Base-by-base conservation (phyloP, 2,888 invertebrate species). In the Erebia aethiops region DNA sequence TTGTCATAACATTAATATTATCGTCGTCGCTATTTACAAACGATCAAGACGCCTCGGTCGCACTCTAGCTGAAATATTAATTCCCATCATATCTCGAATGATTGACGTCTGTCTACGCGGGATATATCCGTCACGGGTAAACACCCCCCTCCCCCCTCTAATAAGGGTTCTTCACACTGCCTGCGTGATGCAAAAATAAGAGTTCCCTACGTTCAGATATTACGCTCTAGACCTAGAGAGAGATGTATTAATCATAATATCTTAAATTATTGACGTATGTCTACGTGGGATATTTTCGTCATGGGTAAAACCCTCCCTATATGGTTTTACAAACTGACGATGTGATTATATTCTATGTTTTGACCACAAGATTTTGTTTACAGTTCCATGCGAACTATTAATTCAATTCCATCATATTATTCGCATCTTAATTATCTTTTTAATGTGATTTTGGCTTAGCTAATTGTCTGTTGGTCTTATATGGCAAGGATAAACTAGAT, bases 221-320 rank as follows among this genome's bases (percentile, higher is more conserved):
- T 35, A 35, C 35, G 35, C 7, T 35, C 35, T 35, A 35, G 35
- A 52, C 26, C 35, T 7, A 0, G 7, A 35, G 8, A 52, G 79
- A 89, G 88, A 89, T 89, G 89, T 90, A 90, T 89, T 89, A 90
- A n/a, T 92, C 91, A 92, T 91, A 90, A 1, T 52, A 52, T 84
- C 87, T 79, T 82, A 81, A 81, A 83, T 91, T 91, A 91, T 91
- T 91, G 91, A 91, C 93, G 90, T 88, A 84, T 89, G 90, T 90
- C 91, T 90, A 83, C 90, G 87, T 86, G 84, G 91, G 87, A 91
- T 90, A 89, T 90, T 91, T 92, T 90, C 91, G 91, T 92, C 92
- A 91, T 85, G 87, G 84, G 85, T 85, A 86, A 88, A 87, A 86
- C 85, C 87, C 82, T 81, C 83, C 83, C 80, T 76, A 46, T 13